Conservation (phyloP, 1,140 invertebrate species). For the Drosophila azteca region DNA sequence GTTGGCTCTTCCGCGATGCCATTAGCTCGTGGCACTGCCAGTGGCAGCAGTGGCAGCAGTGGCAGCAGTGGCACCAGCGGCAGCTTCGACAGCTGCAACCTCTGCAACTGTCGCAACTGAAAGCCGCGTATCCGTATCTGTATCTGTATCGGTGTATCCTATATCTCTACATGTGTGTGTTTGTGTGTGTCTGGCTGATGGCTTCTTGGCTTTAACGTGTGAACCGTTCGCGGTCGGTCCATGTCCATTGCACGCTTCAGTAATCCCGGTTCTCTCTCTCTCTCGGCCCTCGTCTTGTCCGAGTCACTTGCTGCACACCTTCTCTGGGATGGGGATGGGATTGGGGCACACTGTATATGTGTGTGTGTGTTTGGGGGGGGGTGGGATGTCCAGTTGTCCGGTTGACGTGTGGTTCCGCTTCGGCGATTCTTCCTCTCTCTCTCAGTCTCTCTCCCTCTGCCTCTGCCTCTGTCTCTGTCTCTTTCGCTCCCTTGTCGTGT, state of each 20-base stretch:
- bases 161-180: no score
- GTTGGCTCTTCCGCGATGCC: conserved; percentile 13
- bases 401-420: conserved; percentile 79
- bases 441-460: no score
- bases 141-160: no score
- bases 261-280: conserved; percentile 29
- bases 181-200: conserved; percentile 9
- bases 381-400: conserved; percentile 48
- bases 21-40: conserved; percentile 24
- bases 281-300: conserved; percentile 7
- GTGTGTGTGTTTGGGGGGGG: no score
- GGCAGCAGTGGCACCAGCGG: neutral
- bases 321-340: conserved; percentile 38
- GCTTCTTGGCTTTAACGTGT: conserved; percentile 58
- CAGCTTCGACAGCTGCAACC: conserved; percentile 23
- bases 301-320: conserved; percentile 57
- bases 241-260: conserved; percentile 73
- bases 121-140: conserved; percentile 3
- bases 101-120: no score
- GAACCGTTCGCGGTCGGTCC: conserved; percentile 52
- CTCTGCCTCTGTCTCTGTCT: conserved; percentile 19
- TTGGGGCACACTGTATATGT: no score
- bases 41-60: neutral
- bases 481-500: neutral
- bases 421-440: conserved; percentile 40